Conservation (phyloP, 1,140 invertebrate genomes). For the Heterodera carotae region DNA sequence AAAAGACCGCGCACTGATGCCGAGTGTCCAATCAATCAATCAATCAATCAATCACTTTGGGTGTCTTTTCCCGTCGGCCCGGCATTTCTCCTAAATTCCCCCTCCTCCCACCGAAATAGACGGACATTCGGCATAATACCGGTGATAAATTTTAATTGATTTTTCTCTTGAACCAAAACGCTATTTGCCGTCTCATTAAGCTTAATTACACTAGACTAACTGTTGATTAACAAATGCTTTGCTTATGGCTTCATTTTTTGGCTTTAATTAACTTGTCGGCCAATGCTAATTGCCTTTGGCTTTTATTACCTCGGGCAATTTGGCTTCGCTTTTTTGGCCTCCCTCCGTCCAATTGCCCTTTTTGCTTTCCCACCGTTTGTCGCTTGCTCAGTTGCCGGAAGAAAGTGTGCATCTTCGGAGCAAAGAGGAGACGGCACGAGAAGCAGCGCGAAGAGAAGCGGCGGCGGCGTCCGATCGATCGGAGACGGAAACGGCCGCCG, state of each 20-base stretch:
- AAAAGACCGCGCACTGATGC: not conserved
- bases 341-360: conserved; percentile 26
- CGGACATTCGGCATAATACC: too few species aligned
- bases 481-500: conserved; percentile 28
- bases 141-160: too few species aligned
- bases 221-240: not conserved
- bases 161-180: too few species aligned
- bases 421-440: conserved; percentile 51
- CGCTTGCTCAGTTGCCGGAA: conserved; percentile 36
- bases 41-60: too few species aligned
- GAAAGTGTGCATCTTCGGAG: conserved; percentile 44
- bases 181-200: not conserved
- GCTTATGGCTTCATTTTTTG: conserved; percentile 21
- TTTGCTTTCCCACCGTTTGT: conserved; percentile 16
- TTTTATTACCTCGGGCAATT: not conserved
- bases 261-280: conserved; percentile 4
- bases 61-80: too few species aligned
- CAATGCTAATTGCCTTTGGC: conserved; percentile 1
- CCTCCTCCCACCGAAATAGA: too few species aligned
- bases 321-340: not conserved
- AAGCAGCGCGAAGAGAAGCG: not conserved
- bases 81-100: too few species aligned
- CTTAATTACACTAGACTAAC: too few species aligned
- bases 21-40: too few species aligned
- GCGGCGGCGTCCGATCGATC: too few species aligned